Base-by-base conservation (phyloP, 1,140 invertebrate genomes). In the Amyelois transitella region DNA sequence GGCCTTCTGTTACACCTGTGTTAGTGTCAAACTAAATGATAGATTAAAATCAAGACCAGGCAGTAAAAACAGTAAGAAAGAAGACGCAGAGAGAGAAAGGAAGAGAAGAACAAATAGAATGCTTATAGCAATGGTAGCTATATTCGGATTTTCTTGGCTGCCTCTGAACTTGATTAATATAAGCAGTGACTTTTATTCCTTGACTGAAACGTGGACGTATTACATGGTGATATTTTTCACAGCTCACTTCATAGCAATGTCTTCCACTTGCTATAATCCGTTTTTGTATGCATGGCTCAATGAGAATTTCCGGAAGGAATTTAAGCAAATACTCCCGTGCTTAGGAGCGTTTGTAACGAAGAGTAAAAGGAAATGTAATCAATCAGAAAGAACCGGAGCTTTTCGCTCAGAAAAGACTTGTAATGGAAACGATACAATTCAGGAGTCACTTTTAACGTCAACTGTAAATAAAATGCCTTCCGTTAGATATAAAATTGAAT, bases 291-390 rank as follows among this genome's bases (percentile, higher is more conserved):
- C 96, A 20, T 99, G 97, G 96, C 94, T 98, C 87, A 99, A 99
- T 86, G 97, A 98, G 67, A 99, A 98, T 86, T 99, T 99, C 77
- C 92, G 97, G 10, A 98, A 99, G 84, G 97, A 99, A 83, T 99
- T 99, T 79, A 97, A 97, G 63, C 91, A 94, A 85, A 92, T 96
- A 32, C 87, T 96, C 94, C 94, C 6, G 95, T 94, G 80, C 17
- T 93, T 94, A 62, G 88, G 86, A 55, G 83, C 88, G 18, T 87
- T 89, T 53, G 80, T 78, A 7, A 73, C 69, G 14, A 84, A 77
- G 53, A 82, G 72, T 48, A 85, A 78, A 44, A 73, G 76, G 51
- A 85, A 76, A 60, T 81, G 72, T 32, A 81, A 83, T 48, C 80
- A 83, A 51, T 81, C 77, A 7, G 84, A 87, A 44, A 74, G 79